Conservation (phyloP, 2,113 vertebrate species). For the Thamnaconus septentrionalis region DNA sequence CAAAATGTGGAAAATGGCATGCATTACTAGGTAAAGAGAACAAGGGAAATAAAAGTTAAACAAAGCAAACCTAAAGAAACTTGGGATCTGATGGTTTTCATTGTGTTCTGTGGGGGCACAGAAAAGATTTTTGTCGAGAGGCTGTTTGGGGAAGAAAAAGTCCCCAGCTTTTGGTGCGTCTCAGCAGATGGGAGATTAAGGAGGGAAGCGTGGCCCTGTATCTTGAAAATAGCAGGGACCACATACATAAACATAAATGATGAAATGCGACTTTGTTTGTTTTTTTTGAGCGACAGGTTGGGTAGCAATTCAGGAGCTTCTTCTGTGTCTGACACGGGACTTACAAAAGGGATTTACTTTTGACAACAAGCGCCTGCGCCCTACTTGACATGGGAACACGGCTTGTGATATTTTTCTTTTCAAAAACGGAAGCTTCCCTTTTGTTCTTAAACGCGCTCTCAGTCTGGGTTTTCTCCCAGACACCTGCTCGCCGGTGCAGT, state of each 20-base stretch:
- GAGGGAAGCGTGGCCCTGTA: neutral
- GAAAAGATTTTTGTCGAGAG: neutral
- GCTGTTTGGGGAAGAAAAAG: neutral
- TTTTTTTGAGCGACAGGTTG: constrained; percentile 1
- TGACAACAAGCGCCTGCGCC: constrained; percentile 2
- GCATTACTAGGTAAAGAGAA: too few relatives aligned
- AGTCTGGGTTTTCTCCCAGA: constrained; percentile 9
- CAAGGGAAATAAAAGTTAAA: too few relatives aligned
- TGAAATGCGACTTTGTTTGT: neutral
- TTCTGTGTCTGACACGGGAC: constrained; percentile 5
- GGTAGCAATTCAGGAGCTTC: too few relatives aligned
- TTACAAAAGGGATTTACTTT: neutral
- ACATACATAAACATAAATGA: neutral
- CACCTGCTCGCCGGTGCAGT: constrained; percentile 9
- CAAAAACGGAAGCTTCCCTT: neutral
- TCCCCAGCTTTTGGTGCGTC: too few relatives aligned
- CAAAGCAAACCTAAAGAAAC: neutral
- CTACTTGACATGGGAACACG: constrained; percentile 7
- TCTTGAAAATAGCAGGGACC: neutral
- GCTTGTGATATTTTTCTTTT: neutral
- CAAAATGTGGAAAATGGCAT: too few relatives aligned
- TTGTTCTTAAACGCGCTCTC: constrained; percentile 3
- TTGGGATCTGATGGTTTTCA: neutral
- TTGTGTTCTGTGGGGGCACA: neutral
- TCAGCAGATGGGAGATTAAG: neutral